Evolutionary conservation across 2,888 invertebrate species (phyloP).

Genomic region (Luperina testacea): DNA sequence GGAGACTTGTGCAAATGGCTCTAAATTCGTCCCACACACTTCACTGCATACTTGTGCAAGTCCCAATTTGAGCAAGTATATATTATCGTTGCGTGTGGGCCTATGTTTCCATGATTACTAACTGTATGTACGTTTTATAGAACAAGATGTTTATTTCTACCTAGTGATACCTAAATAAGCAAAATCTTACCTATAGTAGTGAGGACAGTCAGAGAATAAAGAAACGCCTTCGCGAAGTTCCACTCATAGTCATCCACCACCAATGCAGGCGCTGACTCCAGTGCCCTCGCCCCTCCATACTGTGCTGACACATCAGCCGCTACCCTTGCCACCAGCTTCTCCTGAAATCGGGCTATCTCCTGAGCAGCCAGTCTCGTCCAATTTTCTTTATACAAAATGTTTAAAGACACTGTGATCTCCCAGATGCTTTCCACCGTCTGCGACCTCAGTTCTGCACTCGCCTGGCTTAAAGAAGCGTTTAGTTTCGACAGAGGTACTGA

Average conservation of each 20-base stretch:
- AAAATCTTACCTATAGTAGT: constrained; percentile 95
- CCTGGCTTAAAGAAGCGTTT: constrained; percentile 83
- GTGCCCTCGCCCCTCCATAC: constrained; percentile 84
- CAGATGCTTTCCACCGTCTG: constrained; percentile 96
- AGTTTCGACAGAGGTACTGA: constrained; percentile 78
- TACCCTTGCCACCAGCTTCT: constrained; percentile 94
- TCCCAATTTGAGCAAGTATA: neutral
- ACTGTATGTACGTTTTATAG: neutral
- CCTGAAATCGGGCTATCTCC: constrained; percentile 93
- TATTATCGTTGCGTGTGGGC: neutral
- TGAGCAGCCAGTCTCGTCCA: constrained; percentile 96
- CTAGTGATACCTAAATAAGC: neutral
- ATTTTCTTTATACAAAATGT: constrained; percentile 96
- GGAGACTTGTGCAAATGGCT: neutral
- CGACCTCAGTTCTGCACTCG: constrained; percentile 85
- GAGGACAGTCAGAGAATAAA: constrained; percentile 97
- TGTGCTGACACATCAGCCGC: constrained; percentile 93
- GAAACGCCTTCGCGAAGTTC: constrained; percentile 97
- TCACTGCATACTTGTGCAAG: neutral
- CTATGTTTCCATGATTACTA: neutral
- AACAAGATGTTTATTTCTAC: neutral
- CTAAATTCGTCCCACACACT: neutral
- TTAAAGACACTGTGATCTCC: constrained; percentile 96
- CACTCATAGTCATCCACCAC: constrained; percentile 93
- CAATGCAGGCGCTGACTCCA: constrained; percentile 85